phyloP scores from a whole-genome alignment of 2,797 vertebrate species.

The Sebastes elongatus region DNA sequence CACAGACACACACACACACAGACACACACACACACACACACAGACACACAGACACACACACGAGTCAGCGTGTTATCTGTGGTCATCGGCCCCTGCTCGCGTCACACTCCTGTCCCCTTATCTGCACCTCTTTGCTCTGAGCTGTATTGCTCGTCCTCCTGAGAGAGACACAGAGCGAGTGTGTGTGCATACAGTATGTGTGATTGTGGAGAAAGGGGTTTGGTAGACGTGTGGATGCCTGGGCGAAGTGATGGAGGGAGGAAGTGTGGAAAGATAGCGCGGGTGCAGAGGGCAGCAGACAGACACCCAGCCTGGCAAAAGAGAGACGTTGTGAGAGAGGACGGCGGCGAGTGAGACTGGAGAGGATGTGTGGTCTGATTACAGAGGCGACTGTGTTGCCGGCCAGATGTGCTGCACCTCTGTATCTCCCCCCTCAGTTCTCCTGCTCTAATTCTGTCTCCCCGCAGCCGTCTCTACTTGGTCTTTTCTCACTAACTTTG shows the following conservation, averaged over 20 bases:
- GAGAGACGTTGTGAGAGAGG: conserved; percentile 29
- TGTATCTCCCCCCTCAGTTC: conserved; percentile 27
- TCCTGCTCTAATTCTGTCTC: conserved; percentile 57
- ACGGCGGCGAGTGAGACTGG: conserved; percentile 20
- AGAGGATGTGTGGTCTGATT: conserved; percentile 71
- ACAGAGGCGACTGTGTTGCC: conserved; percentile 60
- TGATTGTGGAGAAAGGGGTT: neutral
- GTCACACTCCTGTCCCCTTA: conserved; percentile 78
- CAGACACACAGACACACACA: neutral
- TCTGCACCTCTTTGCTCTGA: conserved; percentile 70
- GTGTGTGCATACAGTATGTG: conserved; percentile 13
- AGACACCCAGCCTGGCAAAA: conserved; percentile 60
- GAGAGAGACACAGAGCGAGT: conserved; percentile 34
- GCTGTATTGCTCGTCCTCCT: conserved; percentile 63
- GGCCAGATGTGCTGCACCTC: conserved; percentile 57
- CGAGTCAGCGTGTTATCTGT: conserved; percentile 61
- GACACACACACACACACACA: neutral
- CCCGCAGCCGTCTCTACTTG: conserved; percentile 15
- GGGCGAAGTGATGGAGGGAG: conserved; percentile 29
- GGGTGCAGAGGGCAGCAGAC: conserved; percentile 75
- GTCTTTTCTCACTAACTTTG: conserved; percentile 33
- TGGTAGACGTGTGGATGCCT: neutral
- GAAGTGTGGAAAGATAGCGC: conserved; percentile 61
- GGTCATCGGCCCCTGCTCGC: conserved; percentile 66
- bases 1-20: neutral